Evolutionary conservation across 64 coral and sea anemone genomes (phyloP), one percentile per base, ranked within the genome.

Genomic region (Stichodactyla mertensii): DNA sequence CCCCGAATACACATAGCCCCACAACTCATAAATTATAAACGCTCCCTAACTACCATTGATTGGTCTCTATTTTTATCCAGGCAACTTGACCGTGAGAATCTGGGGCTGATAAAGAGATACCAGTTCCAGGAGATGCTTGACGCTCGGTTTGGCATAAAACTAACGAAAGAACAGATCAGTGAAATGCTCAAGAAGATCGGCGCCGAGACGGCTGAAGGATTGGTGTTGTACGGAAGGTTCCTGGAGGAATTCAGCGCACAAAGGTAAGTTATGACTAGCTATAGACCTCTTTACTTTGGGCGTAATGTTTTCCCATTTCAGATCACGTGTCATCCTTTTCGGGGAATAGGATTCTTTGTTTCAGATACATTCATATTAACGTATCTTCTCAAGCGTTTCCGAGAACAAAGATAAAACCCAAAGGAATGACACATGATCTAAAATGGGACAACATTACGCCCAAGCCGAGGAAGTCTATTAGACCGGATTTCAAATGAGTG

Each of bases 71-170:
- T 87, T 61, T 52, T 7, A 62, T 59, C 13, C 77, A 96, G 94
- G 55, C 91, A 92, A 16, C 94, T 96, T 85, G 94, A 96, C 71
- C 85, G 91, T 57, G 90, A 96, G 55, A 84, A 79, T 24, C 26
- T 92, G 51, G 94, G 94, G 9, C 84, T 92, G 23, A 66, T 96
- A 7, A 92, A 92, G 13, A 83, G 85, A 70, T 96, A 96, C 59
- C 94, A 96, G 67, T 96, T 96, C 45, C 88, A 90, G 55, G 91
- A 96, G 16, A 84, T 96, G 64, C 84, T 96, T 24, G 84, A 92
- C 51, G 56, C 94, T 26, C 90, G 91, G 13, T 92, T 96, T 54
- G 80, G 82, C 20, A 16, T 96, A 28, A 83, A 84, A 45, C 8
- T 96, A 66, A 90, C 55, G 19, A 83, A 92, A 59, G 88, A 89